These are phyloP conservation scores for Macaria liturata DNA, from an alignment of 2,888 invertebrate genomes.

Conservation along the genomic window DNA sequence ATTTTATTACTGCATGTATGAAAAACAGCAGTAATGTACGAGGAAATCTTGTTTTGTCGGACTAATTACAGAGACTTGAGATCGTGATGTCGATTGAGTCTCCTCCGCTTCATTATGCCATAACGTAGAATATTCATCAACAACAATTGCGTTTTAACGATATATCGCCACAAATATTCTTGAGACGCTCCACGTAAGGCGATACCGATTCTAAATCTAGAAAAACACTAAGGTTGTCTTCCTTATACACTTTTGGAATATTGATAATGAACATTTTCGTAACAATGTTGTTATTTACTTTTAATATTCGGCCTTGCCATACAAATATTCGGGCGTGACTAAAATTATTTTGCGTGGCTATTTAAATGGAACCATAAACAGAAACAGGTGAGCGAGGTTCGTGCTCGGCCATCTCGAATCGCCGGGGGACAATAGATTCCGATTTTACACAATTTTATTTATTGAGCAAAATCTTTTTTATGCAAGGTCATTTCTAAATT, in stretches of 20 bases:
- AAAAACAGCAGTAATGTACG: conserved; percentile 20
- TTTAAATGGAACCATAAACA: conserved; percentile 22
- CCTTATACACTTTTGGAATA: conserved; percentile 11
- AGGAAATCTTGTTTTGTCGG: conserved; percentile 16
- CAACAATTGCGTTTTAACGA: conserved; percentile 9
- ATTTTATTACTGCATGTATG: conserved; percentile 11
- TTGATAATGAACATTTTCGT: conserved; percentile 8
- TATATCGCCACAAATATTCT: conserved; percentile 7
- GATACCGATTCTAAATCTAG: background rate
- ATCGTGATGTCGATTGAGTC: conserved; percentile 25
- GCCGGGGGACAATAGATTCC: conserved; percentile 41
- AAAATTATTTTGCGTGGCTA: conserved; percentile 24
- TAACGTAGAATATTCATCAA: conserved; percentile 4
- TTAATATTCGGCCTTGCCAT: conserved; percentile 5
- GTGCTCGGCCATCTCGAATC: conserved; percentile 44
- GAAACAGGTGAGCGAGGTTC: conserved; percentile 30
- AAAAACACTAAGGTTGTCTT: conserved; percentile 2
- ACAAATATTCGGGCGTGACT: conserved; percentile 23
- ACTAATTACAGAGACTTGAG: conserved; percentile 16
- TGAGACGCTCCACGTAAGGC: background rate
- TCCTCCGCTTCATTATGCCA: conserved; percentile 8
- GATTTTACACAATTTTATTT: conserved; percentile 48
- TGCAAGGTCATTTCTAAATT: conserved; percentile 49
- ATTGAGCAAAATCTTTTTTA: conserved; percentile 47
- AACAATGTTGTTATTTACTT: conserved; percentile 12